These are phyloP conservation scores for Drosophila yooni DNA, from an alignment of 2,888 invertebrate genomes.

Conservation along the genomic window DNA sequence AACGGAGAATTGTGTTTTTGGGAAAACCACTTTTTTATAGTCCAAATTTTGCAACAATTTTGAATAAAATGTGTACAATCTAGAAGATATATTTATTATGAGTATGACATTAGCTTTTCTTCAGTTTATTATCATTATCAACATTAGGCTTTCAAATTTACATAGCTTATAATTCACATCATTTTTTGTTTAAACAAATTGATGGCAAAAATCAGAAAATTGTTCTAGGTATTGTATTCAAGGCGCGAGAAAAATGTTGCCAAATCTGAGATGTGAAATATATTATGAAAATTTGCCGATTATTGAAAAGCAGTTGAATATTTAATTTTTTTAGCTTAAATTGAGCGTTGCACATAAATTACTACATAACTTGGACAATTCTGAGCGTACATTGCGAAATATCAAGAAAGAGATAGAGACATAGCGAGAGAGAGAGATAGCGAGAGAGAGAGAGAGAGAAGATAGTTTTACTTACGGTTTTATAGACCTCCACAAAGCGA, in stretches of 20 bases:
- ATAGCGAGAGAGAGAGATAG: no score
- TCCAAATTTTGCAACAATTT: neutral
- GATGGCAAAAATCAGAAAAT: neutral
- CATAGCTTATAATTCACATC: no score
- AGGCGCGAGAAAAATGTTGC: neutral
- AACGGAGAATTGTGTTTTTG: neutral
- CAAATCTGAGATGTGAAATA: no score
- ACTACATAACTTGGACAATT: neutral
- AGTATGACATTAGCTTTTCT: neutral
- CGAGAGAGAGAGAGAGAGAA: neutral
- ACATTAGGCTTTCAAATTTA: no score
- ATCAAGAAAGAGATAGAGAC: neutral
- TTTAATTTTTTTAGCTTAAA: neutral
- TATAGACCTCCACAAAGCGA: constrained; percentile 96
- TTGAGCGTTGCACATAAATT: neutral
- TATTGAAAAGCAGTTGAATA: neutral
- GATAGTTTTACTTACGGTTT: constrained; percentile 88
- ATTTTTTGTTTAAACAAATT: neutral
- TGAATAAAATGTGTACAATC: neutral
- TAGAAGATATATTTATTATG: neutral
- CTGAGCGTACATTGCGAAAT: neutral
- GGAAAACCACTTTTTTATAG: neutral
- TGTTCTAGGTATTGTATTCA: neutral
- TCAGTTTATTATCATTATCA: neutral
- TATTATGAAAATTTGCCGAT: neutral